These are phyloP conservation scores for Catharus fuscescens DNA, from an alignment of 2,113 vertebrate species.

Conservation along the genomic window DNA sequence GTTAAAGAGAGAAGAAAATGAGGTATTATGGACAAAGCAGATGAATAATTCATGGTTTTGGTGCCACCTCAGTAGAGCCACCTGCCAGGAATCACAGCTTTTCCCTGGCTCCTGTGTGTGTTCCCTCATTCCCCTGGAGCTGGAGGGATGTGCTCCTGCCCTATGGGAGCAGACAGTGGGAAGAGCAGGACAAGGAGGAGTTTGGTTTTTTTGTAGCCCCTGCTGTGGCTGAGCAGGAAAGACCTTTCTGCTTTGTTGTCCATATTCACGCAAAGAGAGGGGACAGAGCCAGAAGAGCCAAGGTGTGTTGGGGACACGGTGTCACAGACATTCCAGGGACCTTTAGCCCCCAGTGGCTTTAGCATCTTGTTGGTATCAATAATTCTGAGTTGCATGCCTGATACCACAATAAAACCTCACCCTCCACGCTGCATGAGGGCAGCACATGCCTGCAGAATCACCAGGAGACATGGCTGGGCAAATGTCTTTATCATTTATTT, in stretches of 20 bases:
- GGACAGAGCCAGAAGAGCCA: not conserved
- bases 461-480: not conserved
- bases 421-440: not conserved
- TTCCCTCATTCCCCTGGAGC: not conserved
- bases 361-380: not conserved
- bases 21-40: not conserved
- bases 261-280: not conserved
- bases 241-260: not conserved
- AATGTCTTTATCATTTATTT: not conserved
- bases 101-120: fast-evolving
- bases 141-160: not conserved
- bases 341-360: not conserved
- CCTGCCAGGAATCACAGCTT: not conserved
- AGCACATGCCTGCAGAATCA: not conserved
- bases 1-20: not conserved
- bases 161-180: not conserved
- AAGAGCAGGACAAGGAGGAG: not conserved
- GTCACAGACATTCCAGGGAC: not conserved
- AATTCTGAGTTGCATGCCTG: not conserved
- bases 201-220: fast-evolving
- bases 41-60: not conserved
- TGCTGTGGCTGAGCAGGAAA: not conserved
- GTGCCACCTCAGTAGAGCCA: not conserved
- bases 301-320: not conserved
- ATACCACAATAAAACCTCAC: not conserved